Evolutionary conservation across 2,888 invertebrate genomes (phyloP).

Genomic region (Eristalis tenax): DNA sequence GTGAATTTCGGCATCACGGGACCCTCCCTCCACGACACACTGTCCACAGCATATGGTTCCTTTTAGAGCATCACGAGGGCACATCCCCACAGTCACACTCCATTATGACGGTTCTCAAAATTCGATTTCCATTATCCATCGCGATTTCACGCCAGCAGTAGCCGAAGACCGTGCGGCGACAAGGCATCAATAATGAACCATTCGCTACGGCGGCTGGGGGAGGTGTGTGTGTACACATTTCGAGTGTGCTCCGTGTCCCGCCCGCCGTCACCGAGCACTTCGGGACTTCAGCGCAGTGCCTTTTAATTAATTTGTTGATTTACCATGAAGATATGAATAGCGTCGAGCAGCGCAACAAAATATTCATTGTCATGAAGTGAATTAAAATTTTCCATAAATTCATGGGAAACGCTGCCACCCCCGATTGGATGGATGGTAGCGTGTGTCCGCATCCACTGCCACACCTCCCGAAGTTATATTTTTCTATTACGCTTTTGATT

Average conservation of each 20-base stretch:
- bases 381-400: conserved; percentile 66
- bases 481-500: conserved; percentile 23
- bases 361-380: conserved; percentile 72
- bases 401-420: conserved; percentile 44
- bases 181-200: conserved; percentile 17
- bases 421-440: conserved; percentile 30
- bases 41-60: conserved; percentile 31
- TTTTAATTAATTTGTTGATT: conserved; percentile 69
- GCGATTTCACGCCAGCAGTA: conserved; percentile 69
- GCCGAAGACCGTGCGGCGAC: not conserved
- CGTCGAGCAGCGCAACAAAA: conserved; percentile 44
- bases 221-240: not conserved
- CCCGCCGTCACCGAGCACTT: not conserved
- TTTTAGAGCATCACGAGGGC: conserved; percentile 19
- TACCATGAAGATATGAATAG: conserved; percentile 36
- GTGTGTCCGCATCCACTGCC: conserved; percentile 24
- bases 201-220: conserved; percentile 16
- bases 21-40: conserved; percentile 23
- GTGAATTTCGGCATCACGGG: not conserved
- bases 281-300: conserved; percentile 30
- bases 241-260: not conserved
- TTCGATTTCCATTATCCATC: conserved; percentile 68
- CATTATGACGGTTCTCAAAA: conserved; percentile 52
- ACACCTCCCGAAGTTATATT: not conserved
- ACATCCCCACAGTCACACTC: conserved; percentile 51